Evolutionary conservation across 2,797 vertebrate genomes (phyloP).

Genomic region (Petrocephalus schoutedeni): DNA sequence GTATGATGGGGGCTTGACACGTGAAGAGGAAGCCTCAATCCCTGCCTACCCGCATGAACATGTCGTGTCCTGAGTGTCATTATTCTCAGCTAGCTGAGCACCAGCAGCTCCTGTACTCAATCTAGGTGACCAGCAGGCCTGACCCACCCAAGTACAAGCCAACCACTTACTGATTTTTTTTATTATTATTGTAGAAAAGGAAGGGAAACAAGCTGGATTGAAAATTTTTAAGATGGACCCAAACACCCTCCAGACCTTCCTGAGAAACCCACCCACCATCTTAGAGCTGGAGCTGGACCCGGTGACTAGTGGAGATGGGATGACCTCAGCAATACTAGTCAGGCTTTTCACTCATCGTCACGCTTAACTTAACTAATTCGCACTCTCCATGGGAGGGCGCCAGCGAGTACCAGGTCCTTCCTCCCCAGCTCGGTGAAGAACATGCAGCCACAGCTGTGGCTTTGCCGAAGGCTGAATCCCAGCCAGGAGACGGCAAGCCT

Average conservation of each 20-base stretch:
- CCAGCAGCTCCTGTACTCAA: neutral
- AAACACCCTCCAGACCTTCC: neutral
- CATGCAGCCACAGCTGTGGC: constrained; percentile 26
- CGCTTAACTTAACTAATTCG: neutral
- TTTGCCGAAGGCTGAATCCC: constrained; percentile 13
- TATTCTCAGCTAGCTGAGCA: neutral
- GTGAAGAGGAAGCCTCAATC: neutral
- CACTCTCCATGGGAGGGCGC: neutral
- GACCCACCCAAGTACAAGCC: neutral
- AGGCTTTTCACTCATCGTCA: neutral
- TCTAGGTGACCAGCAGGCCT: neutral
- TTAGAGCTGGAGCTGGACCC: neutral
- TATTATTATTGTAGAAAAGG: neutral
- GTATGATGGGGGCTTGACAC: neutral
- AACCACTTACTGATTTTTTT: neutral
- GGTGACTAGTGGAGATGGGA: neutral
- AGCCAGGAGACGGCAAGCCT: constrained; percentile 16
- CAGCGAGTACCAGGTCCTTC: neutral
- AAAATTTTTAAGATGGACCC: neutral
- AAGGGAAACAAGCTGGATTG: neutral
- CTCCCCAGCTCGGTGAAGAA: constrained; percentile 12
- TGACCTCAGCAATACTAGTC: constrained; percentile 10
- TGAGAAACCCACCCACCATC: neutral
- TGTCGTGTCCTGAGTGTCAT: neutral
- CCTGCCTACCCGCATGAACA: neutral